A percentile compares a stretch with the other conserved stretches of the same genome.
Conservation (phyloP, 2,113 vertebrate genomes). For the Oxyura jamaicensis region DNA sequence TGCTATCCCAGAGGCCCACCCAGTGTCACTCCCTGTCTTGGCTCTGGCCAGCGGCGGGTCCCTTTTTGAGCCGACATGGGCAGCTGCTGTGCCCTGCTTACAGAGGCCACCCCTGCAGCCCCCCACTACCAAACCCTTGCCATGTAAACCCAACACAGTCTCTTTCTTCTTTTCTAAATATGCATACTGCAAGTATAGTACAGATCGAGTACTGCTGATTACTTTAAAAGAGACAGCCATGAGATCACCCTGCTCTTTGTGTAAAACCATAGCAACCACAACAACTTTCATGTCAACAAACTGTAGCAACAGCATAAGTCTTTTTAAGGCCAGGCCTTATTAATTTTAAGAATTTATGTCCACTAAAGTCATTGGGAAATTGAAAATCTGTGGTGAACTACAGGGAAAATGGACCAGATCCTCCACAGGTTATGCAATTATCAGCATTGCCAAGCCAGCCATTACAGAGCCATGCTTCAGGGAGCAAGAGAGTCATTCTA, state of each 20-base stretch:
- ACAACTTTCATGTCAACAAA: not conserved
- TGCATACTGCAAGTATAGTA: not conserved
- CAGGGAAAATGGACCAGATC: not conserved
- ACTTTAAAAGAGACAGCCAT: not conserved
- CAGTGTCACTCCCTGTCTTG: too few relatives aligned
- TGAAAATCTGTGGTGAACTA: not conserved
- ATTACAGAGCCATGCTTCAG: not conserved
- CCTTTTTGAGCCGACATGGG: too few relatives aligned
- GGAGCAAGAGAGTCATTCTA: not conserved
- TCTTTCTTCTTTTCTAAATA: not conserved
- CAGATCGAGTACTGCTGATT: not conserved
- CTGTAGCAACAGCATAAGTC: not conserved
- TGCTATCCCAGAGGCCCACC: too few relatives aligned
- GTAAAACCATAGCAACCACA: not conserved
- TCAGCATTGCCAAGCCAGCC: not conserved
- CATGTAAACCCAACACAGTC: too few relatives aligned
- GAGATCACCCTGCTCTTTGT: not conserved
- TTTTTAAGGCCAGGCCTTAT: not conserved
- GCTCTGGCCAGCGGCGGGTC: too few relatives aligned
- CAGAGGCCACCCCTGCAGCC: too few relatives aligned
- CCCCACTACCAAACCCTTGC: too few relatives aligned
- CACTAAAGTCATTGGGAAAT: not conserved
- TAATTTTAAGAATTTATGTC: not conserved
- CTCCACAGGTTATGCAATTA: not conserved
- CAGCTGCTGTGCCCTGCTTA: too few relatives aligned